phyloP scores from a whole-genome alignment of 2,888 invertebrate species.

The Glaucopsyche alexis region DNA sequence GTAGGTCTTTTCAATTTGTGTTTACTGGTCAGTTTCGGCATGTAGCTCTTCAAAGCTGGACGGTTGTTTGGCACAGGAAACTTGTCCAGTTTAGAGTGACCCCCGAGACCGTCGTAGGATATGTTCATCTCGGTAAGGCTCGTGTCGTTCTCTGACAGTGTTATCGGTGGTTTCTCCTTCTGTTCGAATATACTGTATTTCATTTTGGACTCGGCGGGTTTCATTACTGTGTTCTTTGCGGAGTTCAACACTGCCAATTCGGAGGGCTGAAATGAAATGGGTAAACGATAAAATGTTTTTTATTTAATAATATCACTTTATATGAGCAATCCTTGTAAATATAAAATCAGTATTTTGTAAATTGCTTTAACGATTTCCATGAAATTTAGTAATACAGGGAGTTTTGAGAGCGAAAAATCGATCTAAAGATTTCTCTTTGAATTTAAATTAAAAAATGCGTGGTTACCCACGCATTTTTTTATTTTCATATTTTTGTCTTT shows the following conservation, averaged over 20 bases:
- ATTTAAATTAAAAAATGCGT: too few species aligned
- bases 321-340: too few species aligned
- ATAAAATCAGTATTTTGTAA: too few species aligned
- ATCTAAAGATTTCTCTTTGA: too few species aligned
- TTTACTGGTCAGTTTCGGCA: constrained; percentile 56
- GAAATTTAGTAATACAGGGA: too few species aligned
- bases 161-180: constrained; percentile 50
- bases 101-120: constrained; percentile 78
- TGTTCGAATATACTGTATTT: constrained; percentile 57
- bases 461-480: too few species aligned
- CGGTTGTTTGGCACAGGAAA: constrained; percentile 61
- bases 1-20: constrained; percentile 57
- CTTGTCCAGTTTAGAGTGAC: constrained; percentile 73
- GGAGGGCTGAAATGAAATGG: constrained; percentile 51
- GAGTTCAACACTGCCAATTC: constrained; percentile 55
- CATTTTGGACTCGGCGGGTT: constrained; percentile 38
- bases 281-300: neutral
- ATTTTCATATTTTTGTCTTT: too few species aligned
- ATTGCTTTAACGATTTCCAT: too few species aligned
- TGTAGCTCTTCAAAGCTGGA: constrained; percentile 45
- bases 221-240: constrained; percentile 45
- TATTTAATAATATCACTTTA: neutral
- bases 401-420: too few species aligned
- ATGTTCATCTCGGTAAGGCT: constrained; percentile 45
- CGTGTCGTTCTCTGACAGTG: constrained; percentile 42